These are phyloP conservation scores for Lepas anatifera DNA, from an alignment of 2,888 invertebrate species.

Conservation along the genomic window DNA sequence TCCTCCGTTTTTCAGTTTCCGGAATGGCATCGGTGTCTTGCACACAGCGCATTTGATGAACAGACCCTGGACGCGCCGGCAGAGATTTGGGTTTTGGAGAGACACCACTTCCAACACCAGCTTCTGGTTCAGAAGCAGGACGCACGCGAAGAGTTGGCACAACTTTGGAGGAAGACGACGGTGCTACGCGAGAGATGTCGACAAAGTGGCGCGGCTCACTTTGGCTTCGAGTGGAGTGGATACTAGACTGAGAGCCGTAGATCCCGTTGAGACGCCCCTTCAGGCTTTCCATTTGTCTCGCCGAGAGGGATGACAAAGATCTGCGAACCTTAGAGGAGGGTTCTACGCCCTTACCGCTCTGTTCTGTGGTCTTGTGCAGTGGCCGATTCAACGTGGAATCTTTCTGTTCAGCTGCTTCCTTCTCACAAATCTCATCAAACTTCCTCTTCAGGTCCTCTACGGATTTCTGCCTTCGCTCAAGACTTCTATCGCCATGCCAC, in stretches of 20 bases:
- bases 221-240: neutral
- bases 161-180: neutral
- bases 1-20: slow-evolving; percentile 78
- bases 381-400: neutral
- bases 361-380: too few relatives aligned
- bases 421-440: slow-evolving; percentile 11
- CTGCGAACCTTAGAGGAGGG: neutral
- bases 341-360: neutral
- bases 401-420: neutral
- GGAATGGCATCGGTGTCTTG: slow-evolving; percentile 91
- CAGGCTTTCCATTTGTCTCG: slow-evolving; percentile 66
- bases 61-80: slow-evolving; percentile 51
- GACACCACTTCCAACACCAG: neutral
- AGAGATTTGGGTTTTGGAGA: neutral
- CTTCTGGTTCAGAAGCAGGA: neutral
- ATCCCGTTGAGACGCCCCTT: slow-evolving; percentile 70
- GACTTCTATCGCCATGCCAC: slow-evolving; percentile 50
- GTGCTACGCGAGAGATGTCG: neutral
- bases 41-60: slow-evolving; percentile 76
- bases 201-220: neutral
- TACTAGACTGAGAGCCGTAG: slow-evolving; percentile 45
- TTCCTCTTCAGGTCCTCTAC: slow-evolving; percentile 60
- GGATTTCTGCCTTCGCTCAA: slow-evolving; percentile 71
- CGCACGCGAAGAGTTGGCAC: neutral
- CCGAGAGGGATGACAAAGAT: slow-evolving; percentile 56